Percentiles rank a stretch among this genome's conserved stretches.
These are phyloP conservation scores for Saccopteryx leptura DNA, from an alignment of 2,113 vertebrate genomes.

Conservation along the genomic window DNA sequence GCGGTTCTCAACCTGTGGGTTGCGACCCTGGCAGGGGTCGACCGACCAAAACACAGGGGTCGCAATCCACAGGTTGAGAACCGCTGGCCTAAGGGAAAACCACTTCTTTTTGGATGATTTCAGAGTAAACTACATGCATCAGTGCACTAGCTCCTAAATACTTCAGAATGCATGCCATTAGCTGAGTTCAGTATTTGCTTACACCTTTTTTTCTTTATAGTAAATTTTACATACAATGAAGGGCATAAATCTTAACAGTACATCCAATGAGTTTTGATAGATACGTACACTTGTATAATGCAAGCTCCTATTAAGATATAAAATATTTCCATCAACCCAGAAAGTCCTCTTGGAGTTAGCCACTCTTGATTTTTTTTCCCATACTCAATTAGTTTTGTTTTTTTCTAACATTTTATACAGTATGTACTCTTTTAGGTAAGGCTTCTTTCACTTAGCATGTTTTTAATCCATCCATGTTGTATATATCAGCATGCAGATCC, in stretches of 20 bases:
- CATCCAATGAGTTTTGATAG: background rate
- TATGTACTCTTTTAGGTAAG: slow-evolving; percentile 11
- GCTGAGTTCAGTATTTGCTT: background rate
- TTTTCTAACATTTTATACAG: background rate
- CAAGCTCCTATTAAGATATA: background rate
- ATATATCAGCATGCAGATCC: background rate
- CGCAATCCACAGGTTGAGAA: no score
- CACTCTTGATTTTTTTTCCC: background rate
- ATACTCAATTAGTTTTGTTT: background rate
- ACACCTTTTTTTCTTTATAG: background rate
- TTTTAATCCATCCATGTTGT: slow-evolving; percentile 17
- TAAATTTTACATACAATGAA: background rate
- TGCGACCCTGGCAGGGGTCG: no score
- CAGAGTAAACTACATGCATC: background rate
- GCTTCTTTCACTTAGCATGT: background rate
- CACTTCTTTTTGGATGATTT: slow-evolving; percentile 35
- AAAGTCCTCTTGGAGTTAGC: background rate
- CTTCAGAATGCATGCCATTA: background rate
- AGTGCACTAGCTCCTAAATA: slow-evolving; percentile 12
- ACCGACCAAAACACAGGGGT: no score
- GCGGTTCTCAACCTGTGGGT: no score
- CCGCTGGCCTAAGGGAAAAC: background rate
- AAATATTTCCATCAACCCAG: slow-evolving; percentile 11
- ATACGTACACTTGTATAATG: background rate
- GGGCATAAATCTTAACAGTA: background rate